These are phyloP conservation scores for Urocyon cinereoargenteus DNA, from an alignment of 2,797 vertebrate species.

Conservation along the genomic window DNA sequence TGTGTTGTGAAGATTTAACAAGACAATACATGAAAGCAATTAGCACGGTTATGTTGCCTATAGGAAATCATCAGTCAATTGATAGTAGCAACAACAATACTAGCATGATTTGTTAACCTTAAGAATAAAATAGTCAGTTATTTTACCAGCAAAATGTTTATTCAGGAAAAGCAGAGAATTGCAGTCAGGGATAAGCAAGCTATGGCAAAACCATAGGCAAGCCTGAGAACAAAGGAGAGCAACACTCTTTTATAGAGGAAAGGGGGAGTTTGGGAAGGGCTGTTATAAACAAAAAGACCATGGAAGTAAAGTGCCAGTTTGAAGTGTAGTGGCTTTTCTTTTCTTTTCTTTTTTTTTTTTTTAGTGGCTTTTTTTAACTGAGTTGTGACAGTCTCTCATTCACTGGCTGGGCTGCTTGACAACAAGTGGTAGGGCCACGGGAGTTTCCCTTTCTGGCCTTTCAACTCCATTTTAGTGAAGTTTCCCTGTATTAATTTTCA, in stretches of 20 bases:
- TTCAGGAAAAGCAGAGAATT: neutral
- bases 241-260: neutral
- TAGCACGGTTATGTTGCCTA: neutral
- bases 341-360: too few relatives aligned
- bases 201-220: neutral
- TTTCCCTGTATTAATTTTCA: neutral
- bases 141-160: neutral
- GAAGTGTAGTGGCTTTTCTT: neutral
- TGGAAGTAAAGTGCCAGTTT: neutral
- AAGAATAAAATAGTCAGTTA: neutral
- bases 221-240: neutral
- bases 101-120: neutral
- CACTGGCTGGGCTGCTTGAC: neutral
- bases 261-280: neutral
- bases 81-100: neutral
- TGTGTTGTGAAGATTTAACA: neutral
- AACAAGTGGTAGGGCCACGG: neutral
- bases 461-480: neutral
- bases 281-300: neutral
- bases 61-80: neutral
- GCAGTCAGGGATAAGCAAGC: neutral
- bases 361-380: neutral
- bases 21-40: neutral
- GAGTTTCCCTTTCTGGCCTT: neutral
- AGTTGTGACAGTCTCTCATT: neutral